These are phyloP conservation scores for Neolamprologus tretocephalus DNA, from an alignment of 2,113 vertebrate species.

Conservation along the genomic window DNA sequence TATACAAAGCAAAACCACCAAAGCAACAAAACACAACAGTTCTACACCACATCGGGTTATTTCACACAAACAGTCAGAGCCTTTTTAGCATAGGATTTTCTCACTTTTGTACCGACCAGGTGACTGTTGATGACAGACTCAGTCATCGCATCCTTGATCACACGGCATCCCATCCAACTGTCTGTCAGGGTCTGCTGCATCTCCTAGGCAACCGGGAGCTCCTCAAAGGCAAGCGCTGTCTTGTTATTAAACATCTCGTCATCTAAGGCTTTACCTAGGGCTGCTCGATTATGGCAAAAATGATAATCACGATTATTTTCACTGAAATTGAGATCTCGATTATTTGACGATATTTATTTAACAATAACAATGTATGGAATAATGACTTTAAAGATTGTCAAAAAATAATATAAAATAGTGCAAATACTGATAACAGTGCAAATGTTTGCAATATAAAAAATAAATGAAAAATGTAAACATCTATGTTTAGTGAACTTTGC, in stretches of 20 bases:
- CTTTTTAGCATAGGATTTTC: background rate
- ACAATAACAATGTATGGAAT: too few species aligned
- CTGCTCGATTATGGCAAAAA: too few species aligned
- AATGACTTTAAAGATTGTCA: too few species aligned
- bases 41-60: background rate
- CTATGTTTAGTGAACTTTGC: too few species aligned
- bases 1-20: background rate
- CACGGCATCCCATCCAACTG: background rate
- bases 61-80: background rate
- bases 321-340: too few species aligned
- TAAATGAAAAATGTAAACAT: too few species aligned
- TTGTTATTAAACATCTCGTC: constrained; percentile 7
- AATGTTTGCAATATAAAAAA: too few species aligned
- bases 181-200: constrained; percentile 16
- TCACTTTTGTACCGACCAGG: background rate
- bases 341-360: too few species aligned
- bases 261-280: background rate
- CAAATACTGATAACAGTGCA: too few species aligned
- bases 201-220: constrained; percentile 36
- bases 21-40: background rate
- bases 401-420: too few species aligned
- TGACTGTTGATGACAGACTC: background rate
- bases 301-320: too few species aligned
- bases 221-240: background rate
- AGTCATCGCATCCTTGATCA: background rate